Conservation (phyloP, 2,888 invertebrate genomes). For the Andrena trimmerana region DNA sequence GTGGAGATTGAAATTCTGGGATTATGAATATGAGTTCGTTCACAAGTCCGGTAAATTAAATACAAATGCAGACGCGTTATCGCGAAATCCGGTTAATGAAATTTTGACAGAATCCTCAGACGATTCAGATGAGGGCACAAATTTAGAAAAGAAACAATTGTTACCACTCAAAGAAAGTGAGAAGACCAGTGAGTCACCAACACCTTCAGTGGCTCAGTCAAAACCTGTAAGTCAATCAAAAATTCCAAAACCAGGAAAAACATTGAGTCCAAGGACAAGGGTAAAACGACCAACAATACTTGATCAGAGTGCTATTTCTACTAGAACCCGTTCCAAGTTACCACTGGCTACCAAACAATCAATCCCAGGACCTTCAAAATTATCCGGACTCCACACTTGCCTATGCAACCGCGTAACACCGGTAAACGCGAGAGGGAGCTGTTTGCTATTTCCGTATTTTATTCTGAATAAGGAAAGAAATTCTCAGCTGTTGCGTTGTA, state of each 20-base stretch:
- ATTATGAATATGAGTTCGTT: constrained; percentile 23
- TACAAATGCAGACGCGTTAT: neutral
- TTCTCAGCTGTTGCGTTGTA: too few relatives aligned
- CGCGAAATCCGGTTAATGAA: neutral
- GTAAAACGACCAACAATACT: neutral
- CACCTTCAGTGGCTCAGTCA: too few relatives aligned
- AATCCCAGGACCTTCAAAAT: neutral
- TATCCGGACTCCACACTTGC: too few relatives aligned
- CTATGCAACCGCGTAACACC: too few relatives aligned
- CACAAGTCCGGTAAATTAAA: constrained; percentile 26
- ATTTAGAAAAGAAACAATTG: neutral
- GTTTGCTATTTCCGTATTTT: too few relatives aligned
- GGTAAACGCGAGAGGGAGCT: too few relatives aligned
- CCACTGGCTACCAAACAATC: neutral
- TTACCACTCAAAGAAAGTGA: neutral
- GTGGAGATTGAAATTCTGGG: constrained; percentile 21
- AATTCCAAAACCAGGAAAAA: neutral
- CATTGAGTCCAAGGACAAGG: neutral
- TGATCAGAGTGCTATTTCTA: neutral
- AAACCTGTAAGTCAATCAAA: neutral
- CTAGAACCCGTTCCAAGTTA: neutral
- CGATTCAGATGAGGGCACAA: neutral
- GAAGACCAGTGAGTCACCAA: neutral
- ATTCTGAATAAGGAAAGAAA: too few relatives aligned
- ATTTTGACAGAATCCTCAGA: neutral